Evolutionary conservation across 2,113 vertebrate species (phyloP).

Genomic region (Muntiacus reevesi): DNA sequence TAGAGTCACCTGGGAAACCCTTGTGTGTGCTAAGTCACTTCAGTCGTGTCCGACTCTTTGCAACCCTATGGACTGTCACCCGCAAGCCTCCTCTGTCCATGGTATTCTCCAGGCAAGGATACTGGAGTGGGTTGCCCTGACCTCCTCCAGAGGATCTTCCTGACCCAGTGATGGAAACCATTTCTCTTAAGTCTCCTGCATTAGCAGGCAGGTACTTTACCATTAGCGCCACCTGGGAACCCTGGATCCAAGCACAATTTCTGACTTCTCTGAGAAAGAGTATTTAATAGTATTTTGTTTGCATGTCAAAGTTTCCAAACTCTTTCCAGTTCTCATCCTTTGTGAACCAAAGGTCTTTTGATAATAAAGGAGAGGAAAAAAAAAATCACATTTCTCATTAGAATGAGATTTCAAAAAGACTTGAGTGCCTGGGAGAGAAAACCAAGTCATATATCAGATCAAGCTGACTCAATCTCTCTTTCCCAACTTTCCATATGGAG

Average conservation of each 20-base stretch:
- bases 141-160: not conserved
- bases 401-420: not conserved
- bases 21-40: not conserved
- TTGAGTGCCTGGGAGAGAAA: not conserved
- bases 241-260: not conserved
- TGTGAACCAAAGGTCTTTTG: conserved; percentile 13
- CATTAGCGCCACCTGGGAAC: not conserved
- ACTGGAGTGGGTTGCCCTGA: not conserved
- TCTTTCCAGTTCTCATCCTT: not conserved
- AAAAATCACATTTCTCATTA: not conserved
- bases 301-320: not conserved
- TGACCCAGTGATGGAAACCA: not conserved
- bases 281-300: not conserved
- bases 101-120: not conserved
- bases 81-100: not conserved
- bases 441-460: not conserved
- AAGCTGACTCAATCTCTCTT: not conserved
- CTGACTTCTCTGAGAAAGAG: conserved; percentile 19
- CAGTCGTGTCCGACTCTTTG: not conserved
- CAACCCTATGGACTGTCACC: not conserved
- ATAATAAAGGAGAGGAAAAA: not conserved
- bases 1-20: not conserved
- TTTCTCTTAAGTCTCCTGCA: not conserved
- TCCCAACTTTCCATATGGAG: not conserved
- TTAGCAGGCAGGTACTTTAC: not conserved